Evolutionary conservation across 1,140 invertebrate genomes (phyloP).

Genomic region (Drosophila murphyi): DNA sequence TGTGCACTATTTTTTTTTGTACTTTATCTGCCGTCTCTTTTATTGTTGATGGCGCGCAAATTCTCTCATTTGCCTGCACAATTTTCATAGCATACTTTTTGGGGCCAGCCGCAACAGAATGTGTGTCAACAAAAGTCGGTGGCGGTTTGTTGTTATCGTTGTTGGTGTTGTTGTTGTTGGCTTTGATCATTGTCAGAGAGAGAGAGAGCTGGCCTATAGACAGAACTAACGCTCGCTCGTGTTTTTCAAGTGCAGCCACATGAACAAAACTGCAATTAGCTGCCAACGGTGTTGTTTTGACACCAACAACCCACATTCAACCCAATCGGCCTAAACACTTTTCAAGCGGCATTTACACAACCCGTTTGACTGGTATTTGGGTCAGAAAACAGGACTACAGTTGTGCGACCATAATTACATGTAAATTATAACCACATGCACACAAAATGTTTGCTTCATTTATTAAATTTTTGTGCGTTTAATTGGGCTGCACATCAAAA

Average conservation of each 20-base stretch:
- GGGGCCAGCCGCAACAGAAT: conserved; percentile 58
- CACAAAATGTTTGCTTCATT: conserved; percentile 66
- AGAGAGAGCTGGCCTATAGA: neutral
- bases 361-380: conserved; percentile 37
- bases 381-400: conserved; percentile 32
- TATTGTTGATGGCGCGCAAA: conserved; percentile 65
- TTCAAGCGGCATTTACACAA: conserved; percentile 49
- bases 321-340: conserved; percentile 26
- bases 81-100: conserved; percentile 68
- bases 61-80: conserved; percentile 68
- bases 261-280: conserved; percentile 53
- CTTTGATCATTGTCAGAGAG: conserved; percentile 18
- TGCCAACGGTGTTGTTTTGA: conserved; percentile 6
- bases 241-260: conserved; percentile 29
- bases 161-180: conserved; percentile 30
- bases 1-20: conserved; percentile 13
- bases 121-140: conserved; percentile 72
- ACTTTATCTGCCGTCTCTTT: conserved; percentile 26
- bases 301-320: neutral
- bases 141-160: conserved; percentile 23
- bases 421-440: conserved; percentile 65
- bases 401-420: conserved; percentile 66
- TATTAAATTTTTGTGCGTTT: conserved; percentile 62
- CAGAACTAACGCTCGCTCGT: conserved; percentile 6
- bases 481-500: conserved; percentile 47